Evolutionary conservation across 2,797 vertebrate genomes (phyloP).

Genomic region (Micropoecilia bifurca): DNA sequence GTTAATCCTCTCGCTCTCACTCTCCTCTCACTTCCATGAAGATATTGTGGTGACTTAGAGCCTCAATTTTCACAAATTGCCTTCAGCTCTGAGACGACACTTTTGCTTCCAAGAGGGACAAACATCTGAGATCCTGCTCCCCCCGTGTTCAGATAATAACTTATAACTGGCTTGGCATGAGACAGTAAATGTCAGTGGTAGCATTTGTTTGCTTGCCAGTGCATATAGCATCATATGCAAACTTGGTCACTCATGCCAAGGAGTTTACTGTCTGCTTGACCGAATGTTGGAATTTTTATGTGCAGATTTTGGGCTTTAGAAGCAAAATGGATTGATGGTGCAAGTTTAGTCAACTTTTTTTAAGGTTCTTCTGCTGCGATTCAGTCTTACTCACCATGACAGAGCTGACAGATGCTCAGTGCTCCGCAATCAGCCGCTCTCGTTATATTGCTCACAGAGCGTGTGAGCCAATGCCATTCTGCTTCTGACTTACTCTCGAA

Average conservation of each 20-base stretch:
- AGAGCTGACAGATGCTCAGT: slow-evolving; percentile 50
- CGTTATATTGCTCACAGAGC: slow-evolving; percentile 42
- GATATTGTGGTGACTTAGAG: slow-evolving; percentile 79
- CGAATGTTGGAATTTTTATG: slow-evolving; percentile 17
- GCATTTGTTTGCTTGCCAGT: slow-evolving; percentile 42
- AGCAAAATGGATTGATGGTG: slow-evolving; percentile 9
- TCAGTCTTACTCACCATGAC: slow-evolving; percentile 53
- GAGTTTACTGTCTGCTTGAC: slow-evolving; percentile 12
- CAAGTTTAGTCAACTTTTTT: slow-evolving; percentile 10
- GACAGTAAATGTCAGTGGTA: slow-evolving; percentile 43
- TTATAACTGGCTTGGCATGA: slow-evolving; percentile 63
- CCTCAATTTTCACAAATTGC: slow-evolving; percentile 80
- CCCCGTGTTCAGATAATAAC: slow-evolving; percentile 71
- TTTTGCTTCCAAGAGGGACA: slow-evolving; percentile 75
- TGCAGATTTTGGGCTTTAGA: slow-evolving; percentile 8
- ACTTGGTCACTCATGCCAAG: slow-evolving; percentile 20
- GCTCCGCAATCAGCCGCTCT: slow-evolving; percentile 33
- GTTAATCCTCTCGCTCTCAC: slow-evolving; percentile 74
- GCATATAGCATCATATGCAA: slow-evolving; percentile 28
- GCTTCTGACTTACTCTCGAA: slow-evolving; percentile 6
- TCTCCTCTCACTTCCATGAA: slow-evolving; percentile 73
- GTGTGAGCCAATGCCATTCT: slow-evolving; percentile 23
- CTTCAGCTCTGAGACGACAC: slow-evolving; percentile 78
- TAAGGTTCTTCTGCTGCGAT: slow-evolving; percentile 31
- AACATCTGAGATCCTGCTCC: slow-evolving; percentile 74